phyloP scores from a whole-genome alignment of 1,140 invertebrate species.

The Bathynomus jamesi region DNA sequence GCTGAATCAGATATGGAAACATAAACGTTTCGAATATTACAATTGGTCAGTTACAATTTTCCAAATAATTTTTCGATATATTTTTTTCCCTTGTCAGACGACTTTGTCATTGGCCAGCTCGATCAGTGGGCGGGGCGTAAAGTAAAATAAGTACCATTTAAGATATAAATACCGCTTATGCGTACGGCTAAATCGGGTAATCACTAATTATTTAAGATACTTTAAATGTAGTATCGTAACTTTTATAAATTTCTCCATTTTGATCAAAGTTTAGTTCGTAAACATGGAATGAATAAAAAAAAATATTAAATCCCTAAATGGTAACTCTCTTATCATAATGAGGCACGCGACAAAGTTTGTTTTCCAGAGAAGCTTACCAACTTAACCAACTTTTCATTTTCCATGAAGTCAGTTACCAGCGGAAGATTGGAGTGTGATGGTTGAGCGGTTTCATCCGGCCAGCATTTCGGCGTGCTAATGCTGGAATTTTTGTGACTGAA shows the following conservation, averaged over 20 bases:
- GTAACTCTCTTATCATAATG: background rate
- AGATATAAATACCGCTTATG: too few relatives aligned
- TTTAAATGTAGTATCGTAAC: too few relatives aligned
- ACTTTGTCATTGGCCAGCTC: background rate
- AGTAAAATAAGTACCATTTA: too few relatives aligned
- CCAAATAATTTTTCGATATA: background rate
- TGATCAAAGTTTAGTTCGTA: too few relatives aligned
- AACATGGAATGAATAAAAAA: too few relatives aligned
- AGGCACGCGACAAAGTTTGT: background rate
- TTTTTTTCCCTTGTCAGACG: background rate
- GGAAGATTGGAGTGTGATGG: background rate
- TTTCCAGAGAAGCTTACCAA: background rate
- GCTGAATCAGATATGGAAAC: background rate
- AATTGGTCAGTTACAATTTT: background rate
- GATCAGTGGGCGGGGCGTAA: background rate
- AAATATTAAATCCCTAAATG: background rate
- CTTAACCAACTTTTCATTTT: background rate
- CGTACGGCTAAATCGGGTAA: too few relatives aligned
- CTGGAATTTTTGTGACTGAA: background rate
- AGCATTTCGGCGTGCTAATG: background rate
- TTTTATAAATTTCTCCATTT: too few relatives aligned
- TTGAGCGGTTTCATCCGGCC: background rate
- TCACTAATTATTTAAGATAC: too few relatives aligned
- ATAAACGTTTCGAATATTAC: background rate
- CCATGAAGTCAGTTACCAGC: background rate